Base-by-base conservation (phyloP, 2,888 invertebrate genomes). In the Cephus pulcher region DNA sequence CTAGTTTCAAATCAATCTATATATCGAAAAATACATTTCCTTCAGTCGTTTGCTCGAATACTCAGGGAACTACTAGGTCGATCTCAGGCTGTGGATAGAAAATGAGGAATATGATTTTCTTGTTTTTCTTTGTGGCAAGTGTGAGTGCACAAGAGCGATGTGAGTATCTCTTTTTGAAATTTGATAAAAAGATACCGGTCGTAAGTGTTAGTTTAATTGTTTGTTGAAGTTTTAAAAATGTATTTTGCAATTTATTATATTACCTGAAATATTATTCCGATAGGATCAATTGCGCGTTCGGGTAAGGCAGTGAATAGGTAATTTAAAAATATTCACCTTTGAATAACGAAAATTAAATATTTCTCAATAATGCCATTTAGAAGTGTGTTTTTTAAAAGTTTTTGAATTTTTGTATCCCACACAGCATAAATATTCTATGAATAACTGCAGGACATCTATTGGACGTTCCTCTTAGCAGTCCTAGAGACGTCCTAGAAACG, bases 1-100 rank as follows among this genome's bases (percentile, higher is more conserved):
- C 84, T 83, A 80, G 82, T 80, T 79, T 81, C 75, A 75, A 73
- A 70, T 56, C 74, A 76, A 77, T 70, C 75, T 56, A 56, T 56
- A 56, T 56, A 71, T 33, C 12, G 23, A 32, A 71, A 23, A 71
- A 12, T 71, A 33, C 11, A 32, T 32, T 71, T 34, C 71, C 71
- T 34, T 6, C 32, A 71, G 71, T 71, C 71, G 32, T 33, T 71
- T 32, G 71, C 23, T 56, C 23, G 56, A 56, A 23, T 56, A 23
- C 56, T 9, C 56, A 9, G 9, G 9, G 23, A 23, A 71, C 6
- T 34, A 9, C 71, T 32, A 32, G 34, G 12, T 71, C 71, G 15
- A 71, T 34, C 71, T n/a, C 33, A 34, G 32, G 3, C 33, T 71
- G 32, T 34, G 71, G n/a, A 11, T 15, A 32, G 33, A 71, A 34